Evolutionary conservation across 30 jellyfish, hydroid and myxozoan species (phyloP).

Genomic region (Morbakka virulenta): DNA sequence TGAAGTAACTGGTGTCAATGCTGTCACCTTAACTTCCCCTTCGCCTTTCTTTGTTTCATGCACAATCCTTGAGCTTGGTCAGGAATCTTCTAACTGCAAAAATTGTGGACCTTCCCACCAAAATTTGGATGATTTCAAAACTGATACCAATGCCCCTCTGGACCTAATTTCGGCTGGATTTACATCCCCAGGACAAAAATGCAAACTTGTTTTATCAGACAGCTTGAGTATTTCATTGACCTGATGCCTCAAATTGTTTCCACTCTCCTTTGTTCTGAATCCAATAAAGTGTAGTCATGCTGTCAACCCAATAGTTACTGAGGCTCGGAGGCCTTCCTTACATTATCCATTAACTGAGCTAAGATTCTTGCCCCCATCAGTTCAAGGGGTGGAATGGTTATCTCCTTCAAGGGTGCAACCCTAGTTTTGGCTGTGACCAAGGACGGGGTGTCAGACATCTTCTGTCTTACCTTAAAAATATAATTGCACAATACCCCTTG

Average conservation of each 20-base stretch:
- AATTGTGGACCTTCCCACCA: conserved; percentile 25
- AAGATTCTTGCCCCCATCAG: too few relatives aligned
- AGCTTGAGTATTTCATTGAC: conserved; percentile 18
- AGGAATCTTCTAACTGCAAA: neutral
- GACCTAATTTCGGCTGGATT: conserved; percentile 41
- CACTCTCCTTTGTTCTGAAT: conserved; percentile 19
- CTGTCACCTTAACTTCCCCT: neutral
- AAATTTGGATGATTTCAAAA: neutral
- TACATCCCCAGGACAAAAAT: conserved; percentile 19
- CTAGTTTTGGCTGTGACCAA: too few relatives aligned
- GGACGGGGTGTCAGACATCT: neutral
- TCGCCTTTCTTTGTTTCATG: neutral
- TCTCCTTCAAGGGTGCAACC: too few relatives aligned
- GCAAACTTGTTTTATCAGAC: conserved; percentile 13
- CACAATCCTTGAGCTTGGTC: neutral
- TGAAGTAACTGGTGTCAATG: neutral
- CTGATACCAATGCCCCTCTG: conserved; percentile 4
- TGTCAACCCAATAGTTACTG: conserved; percentile 40
- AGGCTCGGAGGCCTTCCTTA: too few relatives aligned
- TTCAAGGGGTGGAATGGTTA: too few relatives aligned
- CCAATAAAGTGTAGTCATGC: conserved; percentile 55
- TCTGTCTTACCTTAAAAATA: neutral
- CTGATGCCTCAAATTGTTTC: conserved; percentile 23
- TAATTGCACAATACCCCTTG: too few relatives aligned
- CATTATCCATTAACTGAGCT: too few relatives aligned